Evolutionary conservation across 1,140 invertebrate species (phyloP), one percentile per base, ranked within the genome.

Genomic region (Condylostylus longicornis): DNA sequence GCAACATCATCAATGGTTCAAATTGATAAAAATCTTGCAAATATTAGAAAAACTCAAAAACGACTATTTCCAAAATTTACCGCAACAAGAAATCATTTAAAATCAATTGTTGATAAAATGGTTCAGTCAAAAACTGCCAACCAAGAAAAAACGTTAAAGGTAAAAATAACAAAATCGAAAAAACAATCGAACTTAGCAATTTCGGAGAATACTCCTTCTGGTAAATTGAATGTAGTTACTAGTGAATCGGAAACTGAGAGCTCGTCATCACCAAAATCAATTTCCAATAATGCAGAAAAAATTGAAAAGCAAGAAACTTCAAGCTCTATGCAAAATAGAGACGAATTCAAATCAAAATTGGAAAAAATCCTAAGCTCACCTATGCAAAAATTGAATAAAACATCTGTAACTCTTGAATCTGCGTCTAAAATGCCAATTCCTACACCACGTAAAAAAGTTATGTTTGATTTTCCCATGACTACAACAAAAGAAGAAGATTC

Each of bases 31-130:
- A 50, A 57, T 6, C 30, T 57, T 6, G 28, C 33, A 5, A 45
- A 51, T 18, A 41, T 51, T 4, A 42, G 54, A 8, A 50, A 53
- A 18, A 46, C 46, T 27, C 18, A 54, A 1, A 52, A 49, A 41
- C 31, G 54, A 50, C 53, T 56, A 29, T 40, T 50, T 41, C 54
- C 52, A 15, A 35, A 51, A 21, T 57, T 58, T 33, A 49, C 54
- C 45, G 47, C 45, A 6, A 58, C 52, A 5, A 50, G 54, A 13
- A 58, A 57, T 43, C 51, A 49, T 28, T 53, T 58, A 25, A 53
- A 48, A 2, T 57, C 53, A 34, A 50, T 58, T 28, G 54, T 58
- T n/a, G 54, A 57, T 1, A 54, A 53, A 12, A 42, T 58, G 0
- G 54, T 54, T 33, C 52, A 52, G 1, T 30, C 41, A 25, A 53